Percentiles rank a stretch among this genome's conserved stretches.
phyloP scores from a whole-genome alignment of 2,797 vertebrate genomes.

The Bovichtus variegatus region DNA sequence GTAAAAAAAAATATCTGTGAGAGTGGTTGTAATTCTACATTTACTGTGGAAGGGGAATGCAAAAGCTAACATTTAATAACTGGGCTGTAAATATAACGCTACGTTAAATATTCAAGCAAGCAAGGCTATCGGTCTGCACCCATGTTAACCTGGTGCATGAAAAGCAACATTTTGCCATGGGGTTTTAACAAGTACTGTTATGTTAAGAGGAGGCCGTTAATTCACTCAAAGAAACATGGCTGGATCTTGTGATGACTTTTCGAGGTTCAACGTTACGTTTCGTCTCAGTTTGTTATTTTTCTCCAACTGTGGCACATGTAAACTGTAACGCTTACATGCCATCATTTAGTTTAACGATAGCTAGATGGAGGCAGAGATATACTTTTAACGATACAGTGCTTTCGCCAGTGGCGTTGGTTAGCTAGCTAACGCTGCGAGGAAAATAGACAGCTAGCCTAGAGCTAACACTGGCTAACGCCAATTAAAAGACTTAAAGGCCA shows the following conservation, averaged over 20 bases:
- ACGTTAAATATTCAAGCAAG: background rate
- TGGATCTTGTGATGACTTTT: background rate
- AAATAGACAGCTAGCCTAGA: constrained; percentile 41
- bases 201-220: constrained; percentile 25
- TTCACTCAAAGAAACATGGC: constrained; percentile 15
- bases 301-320: background rate
- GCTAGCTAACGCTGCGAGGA: constrained; percentile 47
- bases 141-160: background rate
- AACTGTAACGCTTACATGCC: background rate
- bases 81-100: background rate
- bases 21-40: background rate
- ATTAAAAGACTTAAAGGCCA: background rate
- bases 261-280: background rate
- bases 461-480: constrained; percentile 38
- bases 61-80: background rate
- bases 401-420: constrained; percentile 27
- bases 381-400: constrained; percentile 6
- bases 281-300: fast-evolving
- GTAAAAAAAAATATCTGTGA: background rate
- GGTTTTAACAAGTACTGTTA: background rate
- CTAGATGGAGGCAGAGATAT: background rate
- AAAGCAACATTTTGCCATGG: background rate
- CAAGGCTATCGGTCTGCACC: background rate
- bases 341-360: background rate
- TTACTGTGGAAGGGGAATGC: background rate